phyloP scores from a whole-genome alignment of 2,888 invertebrate genomes.

The Tenthredo notha region DNA sequence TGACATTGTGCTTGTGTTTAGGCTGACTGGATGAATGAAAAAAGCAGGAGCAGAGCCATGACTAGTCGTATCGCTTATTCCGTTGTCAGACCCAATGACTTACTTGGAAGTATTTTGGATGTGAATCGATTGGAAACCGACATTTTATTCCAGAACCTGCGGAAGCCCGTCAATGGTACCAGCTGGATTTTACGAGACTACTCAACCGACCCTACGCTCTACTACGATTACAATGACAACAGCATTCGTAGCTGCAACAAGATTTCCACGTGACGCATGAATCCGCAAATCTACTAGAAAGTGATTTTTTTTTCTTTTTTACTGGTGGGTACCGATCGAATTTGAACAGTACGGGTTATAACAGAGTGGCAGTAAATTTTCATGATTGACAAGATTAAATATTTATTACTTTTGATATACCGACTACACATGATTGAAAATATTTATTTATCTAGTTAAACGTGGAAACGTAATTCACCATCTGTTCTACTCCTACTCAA shows the following conservation, averaged over 20 bases:
- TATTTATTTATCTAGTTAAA: no score
- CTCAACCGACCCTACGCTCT: conserved; percentile 81
- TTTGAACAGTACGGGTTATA: no score
- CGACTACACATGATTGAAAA: no score
- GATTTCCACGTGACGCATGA: no score
- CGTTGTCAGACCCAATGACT: conserved; percentile 71
- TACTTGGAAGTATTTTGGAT: conserved; percentile 79
- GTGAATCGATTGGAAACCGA: conserved; percentile 79
- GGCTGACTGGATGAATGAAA: conserved; percentile 95
- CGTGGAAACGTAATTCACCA: no score
- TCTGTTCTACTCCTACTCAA: neutral
- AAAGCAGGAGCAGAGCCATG: conserved; percentile 86
- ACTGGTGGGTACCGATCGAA: no score
- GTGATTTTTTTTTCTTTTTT: no score
- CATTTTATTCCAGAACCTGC: conserved; percentile 79
- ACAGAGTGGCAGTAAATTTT: no score
- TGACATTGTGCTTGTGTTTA: conserved; percentile 44
- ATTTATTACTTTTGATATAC: no score
- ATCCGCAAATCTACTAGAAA: no score
- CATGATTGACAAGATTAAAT: no score
- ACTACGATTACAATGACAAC: conserved; percentile 80
- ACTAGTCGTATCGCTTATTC: no score
- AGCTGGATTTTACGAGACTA: conserved; percentile 81
- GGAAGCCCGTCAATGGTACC: conserved; percentile 79
- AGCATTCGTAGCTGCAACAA: conserved; percentile 79